phyloP scores from a whole-genome alignment of 2,888 invertebrate genomes.

The Orgyia antiqua region DNA sequence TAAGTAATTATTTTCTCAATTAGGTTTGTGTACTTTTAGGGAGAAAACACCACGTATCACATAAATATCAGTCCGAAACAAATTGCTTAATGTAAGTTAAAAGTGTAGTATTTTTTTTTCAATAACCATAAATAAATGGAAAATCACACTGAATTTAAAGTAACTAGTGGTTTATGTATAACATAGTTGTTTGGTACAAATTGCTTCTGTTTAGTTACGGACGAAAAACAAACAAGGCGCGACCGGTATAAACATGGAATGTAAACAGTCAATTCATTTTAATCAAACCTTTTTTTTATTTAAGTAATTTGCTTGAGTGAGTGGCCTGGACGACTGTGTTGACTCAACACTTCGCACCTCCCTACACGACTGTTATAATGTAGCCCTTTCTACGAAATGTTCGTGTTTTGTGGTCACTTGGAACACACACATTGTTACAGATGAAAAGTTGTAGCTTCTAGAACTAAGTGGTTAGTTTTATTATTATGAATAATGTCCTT shows the following conservation, averaged over 20 bases:
- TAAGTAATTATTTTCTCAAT: too few relatives aligned
- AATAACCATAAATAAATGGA: too few relatives aligned
- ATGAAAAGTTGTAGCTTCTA: constrained; percentile 28
- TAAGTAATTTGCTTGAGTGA: constrained; percentile 50
- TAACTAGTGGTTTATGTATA: too few relatives aligned
- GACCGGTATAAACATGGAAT: constrained; percentile 33
- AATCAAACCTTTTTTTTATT: constrained; percentile 47
- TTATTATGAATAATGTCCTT: too few relatives aligned
- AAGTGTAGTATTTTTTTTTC: too few relatives aligned
- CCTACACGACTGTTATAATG: constrained; percentile 41
- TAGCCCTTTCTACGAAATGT: constrained; percentile 60
- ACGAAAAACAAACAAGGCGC: constrained; percentile 29
- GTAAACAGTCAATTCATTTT: constrained; percentile 44
- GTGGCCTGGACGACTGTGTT: constrained; percentile 49
- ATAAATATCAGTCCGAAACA: neutral
- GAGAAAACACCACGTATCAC: too few relatives aligned
- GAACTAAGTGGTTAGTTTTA: constrained; percentile 5
- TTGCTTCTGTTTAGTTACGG: constrained; percentile 7
- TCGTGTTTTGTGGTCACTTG: constrained; percentile 34
- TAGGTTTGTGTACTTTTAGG: too few relatives aligned
- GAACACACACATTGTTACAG: constrained; percentile 37
- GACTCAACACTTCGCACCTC: constrained; percentile 68
- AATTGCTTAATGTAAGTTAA: too few relatives aligned
- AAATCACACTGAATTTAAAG: too few relatives aligned
- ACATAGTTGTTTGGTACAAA: neutral